Evolutionary conservation across 2,113 vertebrate species (phyloP).

Genomic region (Pelecanus crispus): DNA sequence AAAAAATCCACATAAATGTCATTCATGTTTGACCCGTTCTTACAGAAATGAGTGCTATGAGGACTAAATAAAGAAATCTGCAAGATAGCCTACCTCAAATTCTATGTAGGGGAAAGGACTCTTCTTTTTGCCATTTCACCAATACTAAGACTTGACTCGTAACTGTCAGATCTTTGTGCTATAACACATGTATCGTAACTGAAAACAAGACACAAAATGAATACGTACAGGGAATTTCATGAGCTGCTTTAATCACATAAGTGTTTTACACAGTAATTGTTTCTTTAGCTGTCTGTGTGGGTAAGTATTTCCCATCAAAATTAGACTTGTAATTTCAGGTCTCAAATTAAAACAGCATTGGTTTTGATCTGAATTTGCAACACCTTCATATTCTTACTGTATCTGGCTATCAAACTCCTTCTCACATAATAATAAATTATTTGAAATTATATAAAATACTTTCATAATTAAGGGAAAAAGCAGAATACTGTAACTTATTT

Average conservation of each 20-base stretch:
- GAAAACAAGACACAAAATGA: not conserved
- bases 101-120: not conserved
- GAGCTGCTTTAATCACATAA: not conserved
- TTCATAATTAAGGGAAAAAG: not conserved
- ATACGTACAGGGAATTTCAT: not conserved
- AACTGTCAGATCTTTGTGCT: not conserved
- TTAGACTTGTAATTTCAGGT: not conserved
- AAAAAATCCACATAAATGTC: not conserved
- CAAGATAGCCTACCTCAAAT: not conserved
- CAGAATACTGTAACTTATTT: not conserved
- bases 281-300: not conserved
- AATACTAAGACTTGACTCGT: not conserved
- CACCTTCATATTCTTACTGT: not conserved
- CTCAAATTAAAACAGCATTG: not conserved
- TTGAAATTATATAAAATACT: not conserved
- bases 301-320: not conserved
- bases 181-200: not conserved
- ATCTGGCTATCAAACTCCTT: not conserved
- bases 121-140: not conserved
- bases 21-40: not conserved
- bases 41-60: not conserved
- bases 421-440: not conserved
- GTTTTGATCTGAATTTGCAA: conserved; percentile 4
- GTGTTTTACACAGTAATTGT: not conserved
- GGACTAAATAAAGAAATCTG: not conserved